Evolutionary conservation across 2,113 vertebrate genomes (phyloP), one percentile per base, ranked within the genome.

Genomic region (Oncorhynchus kisutch): DNA sequence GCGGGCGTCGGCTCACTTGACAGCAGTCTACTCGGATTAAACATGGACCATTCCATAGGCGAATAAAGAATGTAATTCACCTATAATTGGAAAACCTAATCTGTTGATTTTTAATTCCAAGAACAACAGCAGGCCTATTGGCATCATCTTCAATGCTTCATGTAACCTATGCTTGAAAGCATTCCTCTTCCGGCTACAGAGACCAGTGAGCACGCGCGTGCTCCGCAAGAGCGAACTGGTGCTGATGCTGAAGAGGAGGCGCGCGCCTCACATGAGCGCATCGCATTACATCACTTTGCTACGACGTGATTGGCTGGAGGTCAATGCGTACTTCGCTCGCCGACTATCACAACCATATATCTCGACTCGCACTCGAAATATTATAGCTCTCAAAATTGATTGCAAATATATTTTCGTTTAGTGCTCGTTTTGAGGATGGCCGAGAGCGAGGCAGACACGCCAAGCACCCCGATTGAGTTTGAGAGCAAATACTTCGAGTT

Each of bases 401-500:
- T 67, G 64, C 0, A 22, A 3, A 7, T 9, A 70, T 48, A 16
- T 24, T 2, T 5, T 68, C 3, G 9, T 60, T 78, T 5, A 22
- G 12, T 48, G 31, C 2, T 77, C 72, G 75, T 80, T 59, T 78
- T 13, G 75, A 95, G 88, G 87, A 99, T 99, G 97, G 97, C 97
- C 80, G 97, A 98, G 88, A 97, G 96, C 92, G 97, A 98, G 84
- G 96, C 94, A 80, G 96, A 97, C 90, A 98, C 97, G 82, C 97
- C 97, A 82, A 94, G 97, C 94, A 98, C 97, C 34, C 97, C 97
- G 6, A 95, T 96, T 29, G 97, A 99, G 92, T 98, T 97, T 85
- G 97, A 98, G 90, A 99, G 97, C 94, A 97, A 96, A 91, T 99
- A 99, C 90, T 98, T 97, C 88, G 97, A 99, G 88, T 96, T 96